Evolutionary conservation across 2,888 invertebrate species (phyloP).

Genomic region (Sabellastarte sp.): DNA sequence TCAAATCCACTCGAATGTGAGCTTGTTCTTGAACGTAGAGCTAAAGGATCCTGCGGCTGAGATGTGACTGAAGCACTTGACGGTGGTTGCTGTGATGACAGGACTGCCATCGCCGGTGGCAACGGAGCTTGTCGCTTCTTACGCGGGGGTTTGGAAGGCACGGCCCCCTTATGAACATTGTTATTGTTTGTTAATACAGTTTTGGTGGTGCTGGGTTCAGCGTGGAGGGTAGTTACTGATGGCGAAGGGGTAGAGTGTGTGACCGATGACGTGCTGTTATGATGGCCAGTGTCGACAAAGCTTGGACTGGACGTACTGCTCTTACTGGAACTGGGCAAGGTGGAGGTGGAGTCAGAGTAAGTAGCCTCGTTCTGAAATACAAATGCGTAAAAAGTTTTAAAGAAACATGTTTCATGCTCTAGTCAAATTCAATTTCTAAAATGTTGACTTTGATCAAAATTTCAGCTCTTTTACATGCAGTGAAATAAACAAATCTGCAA

Average conservation of each 20-base stretch:
- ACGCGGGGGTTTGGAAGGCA: slow-evolving; percentile 34
- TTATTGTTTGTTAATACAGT: not conserved
- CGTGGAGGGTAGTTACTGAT: not conserved
- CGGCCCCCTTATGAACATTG: not conserved
- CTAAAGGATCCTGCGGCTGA: not conserved
- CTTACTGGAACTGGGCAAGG: not conserved
- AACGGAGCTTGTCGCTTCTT: slow-evolving; percentile 55
- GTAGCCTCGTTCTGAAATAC: not conserved
- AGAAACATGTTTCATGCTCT: too few relatives aligned
- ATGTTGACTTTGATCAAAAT: too few relatives aligned
- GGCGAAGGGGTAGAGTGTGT: not conserved
- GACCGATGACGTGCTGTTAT: not conserved
- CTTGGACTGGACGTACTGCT: not conserved
- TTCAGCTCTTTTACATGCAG: too few relatives aligned
- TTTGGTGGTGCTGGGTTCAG: not conserved
- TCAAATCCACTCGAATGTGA: slow-evolving; percentile 7
- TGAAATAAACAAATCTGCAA: too few relatives aligned
- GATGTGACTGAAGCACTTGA: not conserved
- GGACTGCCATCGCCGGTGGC: slow-evolving; percentile 45
- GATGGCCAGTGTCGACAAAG: not conserved
- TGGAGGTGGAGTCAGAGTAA: not conserved
- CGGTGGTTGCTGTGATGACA: slow-evolving; percentile 2
- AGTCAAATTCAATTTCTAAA: too few relatives aligned
- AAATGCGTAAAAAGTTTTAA: too few relatives aligned
- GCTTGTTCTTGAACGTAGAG: not conserved